Conservation (phyloP, 2,888 invertebrate species). For the Sturmia bella region DNA sequence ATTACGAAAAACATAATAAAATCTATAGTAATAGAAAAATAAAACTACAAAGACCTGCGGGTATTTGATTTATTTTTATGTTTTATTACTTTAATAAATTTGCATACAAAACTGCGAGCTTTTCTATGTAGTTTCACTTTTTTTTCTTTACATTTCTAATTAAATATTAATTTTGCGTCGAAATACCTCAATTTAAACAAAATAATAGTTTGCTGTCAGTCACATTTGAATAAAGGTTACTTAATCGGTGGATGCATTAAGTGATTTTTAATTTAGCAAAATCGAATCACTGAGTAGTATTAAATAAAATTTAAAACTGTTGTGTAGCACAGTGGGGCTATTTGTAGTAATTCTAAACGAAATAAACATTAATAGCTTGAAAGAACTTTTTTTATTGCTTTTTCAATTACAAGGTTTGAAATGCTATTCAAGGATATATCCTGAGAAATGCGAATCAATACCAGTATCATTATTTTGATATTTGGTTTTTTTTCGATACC, state of each 20-base stretch:
- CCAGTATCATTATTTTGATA: too few species aligned
- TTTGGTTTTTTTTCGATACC: too few species aligned
- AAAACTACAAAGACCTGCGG: constrained; percentile 44
- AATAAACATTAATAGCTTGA: too few species aligned
- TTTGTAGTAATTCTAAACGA: too few species aligned
- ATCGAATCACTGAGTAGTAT: too few species aligned
- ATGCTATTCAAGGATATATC: too few species aligned
- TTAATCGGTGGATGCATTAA: constrained; percentile 14
- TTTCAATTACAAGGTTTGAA: too few species aligned
- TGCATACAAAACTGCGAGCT: constrained; percentile 31
- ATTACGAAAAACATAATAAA: not conserved
- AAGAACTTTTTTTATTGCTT: too few species aligned
- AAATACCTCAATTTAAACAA: constrained; percentile 40
- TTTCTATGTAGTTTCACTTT: not conserved
- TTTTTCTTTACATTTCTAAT: constrained; percentile 28
- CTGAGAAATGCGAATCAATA: too few species aligned
- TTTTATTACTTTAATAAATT: constrained; percentile 55
- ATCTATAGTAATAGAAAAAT: too few species aligned
- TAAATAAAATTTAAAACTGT: too few species aligned
- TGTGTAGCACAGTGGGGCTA: too few species aligned
- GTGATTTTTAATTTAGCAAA: not conserved
- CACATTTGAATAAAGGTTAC: not conserved
- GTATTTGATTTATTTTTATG: constrained; percentile 59
- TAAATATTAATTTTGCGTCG: constrained; percentile 56
- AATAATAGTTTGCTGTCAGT: not conserved